Base-by-base conservation (phyloP, 2,888 invertebrate species). In the Gryllus longicercus region DNA sequence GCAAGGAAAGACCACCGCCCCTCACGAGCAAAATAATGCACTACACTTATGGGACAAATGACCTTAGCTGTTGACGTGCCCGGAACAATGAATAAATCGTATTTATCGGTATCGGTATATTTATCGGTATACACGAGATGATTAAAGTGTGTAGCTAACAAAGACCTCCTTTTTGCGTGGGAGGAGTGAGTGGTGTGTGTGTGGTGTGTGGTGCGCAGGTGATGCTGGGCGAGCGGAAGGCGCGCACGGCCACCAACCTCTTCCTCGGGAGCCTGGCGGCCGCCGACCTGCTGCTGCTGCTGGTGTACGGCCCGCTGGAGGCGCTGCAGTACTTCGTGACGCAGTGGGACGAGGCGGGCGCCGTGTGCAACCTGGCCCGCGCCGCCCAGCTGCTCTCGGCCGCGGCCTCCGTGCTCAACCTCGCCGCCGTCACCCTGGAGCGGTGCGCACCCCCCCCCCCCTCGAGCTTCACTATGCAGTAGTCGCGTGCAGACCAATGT, bases 381-480 rank as follows among this genome's bases (percentile, higher is more conserved):
- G 89, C 87, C 83, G 86, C 86, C 3, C 88, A 89, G 83, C 86
- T 88, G 82, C 84, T 89, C 38, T 87, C 89, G 0, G 88, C 88
- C 2, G 86, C 87, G 10, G 88, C 88, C 0, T 89, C 89, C 16
- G 88, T 89, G 3, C 86, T 89, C 74, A 89, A 89, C 82, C 85
- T 89, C 12, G 86, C 88, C 50, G 88, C 89, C 2, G 88, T 89
- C 80, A 89, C 88, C 75, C 84, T 89, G 5, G 89, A 89, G 85
- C 88, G 89, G 89, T 89, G 50, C 14, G 38, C 38, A 5, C 38
- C 4, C 38, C 4, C 25, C 3, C 25, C 3, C 25, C 25, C 2
- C 2, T 25, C 25, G 4, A 5, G 25, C 25, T 2, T 2, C 25
- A 38, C 25, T 25, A 3, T 2, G 25, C 25, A 25, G 25, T 25